A percentile compares a stretch with the other conserved stretches of the same genome.
Evolutionary conservation across 2,113 vertebrate genomes (phyloP).

Genomic region (Halichoerus grypus): DNA sequence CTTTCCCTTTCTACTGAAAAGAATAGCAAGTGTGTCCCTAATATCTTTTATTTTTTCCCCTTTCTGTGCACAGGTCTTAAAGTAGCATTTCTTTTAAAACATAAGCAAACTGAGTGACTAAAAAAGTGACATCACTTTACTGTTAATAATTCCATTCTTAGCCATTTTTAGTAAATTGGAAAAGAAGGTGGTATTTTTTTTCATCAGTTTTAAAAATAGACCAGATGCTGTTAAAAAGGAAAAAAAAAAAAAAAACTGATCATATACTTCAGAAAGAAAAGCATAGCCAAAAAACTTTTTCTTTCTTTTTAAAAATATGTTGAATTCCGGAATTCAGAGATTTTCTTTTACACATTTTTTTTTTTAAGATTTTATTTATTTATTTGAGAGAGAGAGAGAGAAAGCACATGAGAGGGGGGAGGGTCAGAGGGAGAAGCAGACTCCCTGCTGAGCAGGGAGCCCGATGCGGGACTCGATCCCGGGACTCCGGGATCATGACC

Average conservation of each 20-base stretch:
- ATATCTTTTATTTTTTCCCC: background rate
- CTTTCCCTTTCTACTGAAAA: background rate
- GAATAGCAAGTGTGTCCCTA: background rate
- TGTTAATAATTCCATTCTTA: constrained; percentile 39
- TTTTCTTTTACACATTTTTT: no score
- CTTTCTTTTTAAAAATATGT: background rate
- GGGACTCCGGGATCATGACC: no score
- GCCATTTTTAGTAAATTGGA: constrained; percentile 57
- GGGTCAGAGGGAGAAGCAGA: no score
- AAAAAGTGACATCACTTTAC: constrained; percentile 56
- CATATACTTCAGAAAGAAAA: constrained; percentile 37
- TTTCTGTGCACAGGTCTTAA: constrained; percentile 9
- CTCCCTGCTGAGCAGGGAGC: no score
- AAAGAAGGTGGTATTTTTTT: background rate
- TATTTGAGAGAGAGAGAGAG: no score
- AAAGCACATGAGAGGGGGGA: no score
- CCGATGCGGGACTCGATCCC: no score
- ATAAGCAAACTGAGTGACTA: constrained; percentile 35
- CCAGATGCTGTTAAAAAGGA: constrained; percentile 9
- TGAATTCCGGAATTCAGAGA: no score
- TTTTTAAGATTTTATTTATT: no score
- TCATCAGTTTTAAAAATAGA: constrained; percentile 61
- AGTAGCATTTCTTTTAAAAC: constrained; percentile 50
- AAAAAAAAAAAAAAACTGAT: background rate
- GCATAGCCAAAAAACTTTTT: background rate